Percentiles rank a stretch among this genome's conserved stretches.
phyloP scores from a whole-genome alignment of 64 coral and sea anemone species.

The Anthopleura sola region DNA sequence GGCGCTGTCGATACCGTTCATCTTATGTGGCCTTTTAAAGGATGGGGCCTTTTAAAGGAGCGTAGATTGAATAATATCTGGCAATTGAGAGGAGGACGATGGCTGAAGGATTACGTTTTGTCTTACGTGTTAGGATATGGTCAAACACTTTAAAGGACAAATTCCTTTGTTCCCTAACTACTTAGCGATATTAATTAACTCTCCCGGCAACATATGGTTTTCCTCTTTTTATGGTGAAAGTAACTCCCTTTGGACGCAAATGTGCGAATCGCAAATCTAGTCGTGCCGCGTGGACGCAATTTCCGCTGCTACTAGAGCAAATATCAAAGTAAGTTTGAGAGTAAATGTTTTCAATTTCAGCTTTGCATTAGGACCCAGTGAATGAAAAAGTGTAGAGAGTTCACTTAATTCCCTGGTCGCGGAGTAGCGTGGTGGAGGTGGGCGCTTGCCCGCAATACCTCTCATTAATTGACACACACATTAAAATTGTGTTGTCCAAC shows the following conservation, averaged over 20 bases:
- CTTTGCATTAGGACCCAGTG: neutral
- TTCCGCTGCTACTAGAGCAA: neutral
- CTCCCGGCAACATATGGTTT: neutral
- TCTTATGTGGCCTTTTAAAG: conserved; percentile 3
- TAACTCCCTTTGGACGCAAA: conserved; percentile 2
- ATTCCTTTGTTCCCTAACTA: neutral
- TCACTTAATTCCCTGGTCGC: conserved; percentile 4
- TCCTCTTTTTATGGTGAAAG: conserved; percentile 14
- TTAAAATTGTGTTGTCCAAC: conserved; percentile 26
- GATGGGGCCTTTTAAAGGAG: conserved; percentile 4
- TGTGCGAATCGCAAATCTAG: conserved; percentile 23
- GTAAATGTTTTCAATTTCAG: neutral
- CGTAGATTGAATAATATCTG: neutral
- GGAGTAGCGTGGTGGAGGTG: conserved; percentile 35
- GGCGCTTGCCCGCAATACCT: neutral
- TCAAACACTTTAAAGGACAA: neutral
- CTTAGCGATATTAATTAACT: neutral
- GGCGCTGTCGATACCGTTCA: conserved; percentile 15
- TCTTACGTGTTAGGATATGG: neutral
- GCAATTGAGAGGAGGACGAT: neutral
- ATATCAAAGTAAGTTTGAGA: neutral
- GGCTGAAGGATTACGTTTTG: neutral
- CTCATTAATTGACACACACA: neutral
- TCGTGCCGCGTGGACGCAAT: neutral
- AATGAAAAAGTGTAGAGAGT: neutral